Conservation (phyloP, 1,140 invertebrate species). For the Drosophila neocordata region DNA sequence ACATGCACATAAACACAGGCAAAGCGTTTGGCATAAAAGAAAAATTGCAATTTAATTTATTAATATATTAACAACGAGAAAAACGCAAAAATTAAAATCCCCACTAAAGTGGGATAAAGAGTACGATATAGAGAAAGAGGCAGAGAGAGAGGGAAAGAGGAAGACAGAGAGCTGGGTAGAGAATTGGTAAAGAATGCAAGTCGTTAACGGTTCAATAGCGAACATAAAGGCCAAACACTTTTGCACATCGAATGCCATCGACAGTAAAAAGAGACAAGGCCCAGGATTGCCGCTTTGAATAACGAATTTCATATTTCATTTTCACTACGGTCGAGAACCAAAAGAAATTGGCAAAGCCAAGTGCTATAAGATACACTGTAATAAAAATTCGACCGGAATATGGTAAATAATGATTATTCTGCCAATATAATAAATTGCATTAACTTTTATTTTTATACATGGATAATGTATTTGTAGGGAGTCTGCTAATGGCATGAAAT, state of each 20-base stretch:
- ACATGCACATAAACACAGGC: conserved; percentile 11
- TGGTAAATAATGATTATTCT: too few relatives aligned
- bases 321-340: conserved; percentile 19
- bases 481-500: too few relatives aligned
- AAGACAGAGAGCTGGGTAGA: neutral
- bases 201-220: conserved; percentile 64
- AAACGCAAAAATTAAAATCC: conserved; percentile 60
- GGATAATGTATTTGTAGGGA: too few relatives aligned
- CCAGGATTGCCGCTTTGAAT: conserved; percentile 21
- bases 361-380: conserved; percentile 7
- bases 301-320: conserved; percentile 64
- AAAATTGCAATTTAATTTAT: conserved; percentile 71
- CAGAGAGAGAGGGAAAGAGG: neutral
- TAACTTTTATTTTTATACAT: too few relatives aligned
- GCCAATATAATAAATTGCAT: too few relatives aligned
- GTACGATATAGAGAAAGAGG: conserved; percentile 2
- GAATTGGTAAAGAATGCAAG: conserved; percentile 40
- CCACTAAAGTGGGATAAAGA: neutral
- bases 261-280: conserved; percentile 1
- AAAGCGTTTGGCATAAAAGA: conserved; percentile 53
- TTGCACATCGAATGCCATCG: conserved; percentile 36
- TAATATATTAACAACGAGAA: conserved; percentile 57
- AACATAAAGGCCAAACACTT: conserved; percentile 18
- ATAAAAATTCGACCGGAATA: neutral
- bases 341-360: neutral